Conservation (phyloP, 1,140 invertebrate species). For the Solen grandis region DNA sequence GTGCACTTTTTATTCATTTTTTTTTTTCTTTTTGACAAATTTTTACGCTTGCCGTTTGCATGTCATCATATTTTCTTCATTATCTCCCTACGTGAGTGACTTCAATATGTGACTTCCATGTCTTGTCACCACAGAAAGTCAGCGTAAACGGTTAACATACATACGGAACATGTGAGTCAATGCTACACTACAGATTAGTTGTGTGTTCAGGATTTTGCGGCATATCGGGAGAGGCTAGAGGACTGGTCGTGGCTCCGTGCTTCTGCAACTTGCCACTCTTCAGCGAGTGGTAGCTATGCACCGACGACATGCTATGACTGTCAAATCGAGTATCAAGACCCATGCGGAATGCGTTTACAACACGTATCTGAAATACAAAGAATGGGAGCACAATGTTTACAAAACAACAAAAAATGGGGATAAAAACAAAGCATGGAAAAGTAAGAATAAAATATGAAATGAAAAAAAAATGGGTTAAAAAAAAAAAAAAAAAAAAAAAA, state of each 20-base stretch:
- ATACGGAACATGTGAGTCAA: too few species aligned
- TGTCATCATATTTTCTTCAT: too few species aligned
- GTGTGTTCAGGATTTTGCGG: conserved; percentile 19
- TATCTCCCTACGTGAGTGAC: too few species aligned
- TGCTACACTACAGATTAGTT: too few species aligned
- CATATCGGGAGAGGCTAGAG: conserved; percentile 32
- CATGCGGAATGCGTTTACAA: conserved; percentile 99
- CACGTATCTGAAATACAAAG: conserved; percentile 91
- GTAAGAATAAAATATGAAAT: background rate
- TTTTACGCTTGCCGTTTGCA: too few species aligned
- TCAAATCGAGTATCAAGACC: conserved; percentile 97
- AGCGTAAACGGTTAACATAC: too few species aligned
- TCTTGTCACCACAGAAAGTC: too few species aligned
- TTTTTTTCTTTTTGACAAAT: too few species aligned
- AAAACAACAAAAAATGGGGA: background rate
- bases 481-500: conserved; percentile 51
- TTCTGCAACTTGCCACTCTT: conserved; percentile 59
- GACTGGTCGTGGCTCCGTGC: conserved; percentile 35
- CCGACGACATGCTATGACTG: conserved; percentile 78
- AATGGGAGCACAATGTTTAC: conserved; percentile 43
- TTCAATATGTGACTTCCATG: too few species aligned
- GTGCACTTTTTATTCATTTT: too few species aligned
- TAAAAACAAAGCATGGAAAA: background rate
- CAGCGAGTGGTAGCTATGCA: conserved; percentile 79
- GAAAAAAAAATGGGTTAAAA: conserved; percentile 53